Evolutionary conservation across 2,888 invertebrate genomes (phyloP).

Genomic region (Drosophila ustulata): DNA sequence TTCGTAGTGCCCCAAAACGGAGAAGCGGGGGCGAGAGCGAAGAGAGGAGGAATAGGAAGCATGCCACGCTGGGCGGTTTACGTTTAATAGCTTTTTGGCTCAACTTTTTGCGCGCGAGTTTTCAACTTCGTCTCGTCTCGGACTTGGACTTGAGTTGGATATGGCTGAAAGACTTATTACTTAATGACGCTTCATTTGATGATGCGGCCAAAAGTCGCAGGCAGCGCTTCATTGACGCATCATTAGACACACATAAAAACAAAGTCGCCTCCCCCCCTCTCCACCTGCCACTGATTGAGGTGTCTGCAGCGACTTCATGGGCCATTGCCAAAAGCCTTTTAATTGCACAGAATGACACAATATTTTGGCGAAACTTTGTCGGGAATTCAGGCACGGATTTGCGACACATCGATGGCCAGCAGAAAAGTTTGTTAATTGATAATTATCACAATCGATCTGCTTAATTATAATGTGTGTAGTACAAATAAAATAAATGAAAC

Average conservation of each 20-base stretch:
- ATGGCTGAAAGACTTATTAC: slow-evolving; percentile 71
- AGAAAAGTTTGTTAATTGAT: slow-evolving; percentile 3
- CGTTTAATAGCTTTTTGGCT: slow-evolving; percentile 71
- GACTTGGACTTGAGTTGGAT: slow-evolving; percentile 10
- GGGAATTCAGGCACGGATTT: not conserved
- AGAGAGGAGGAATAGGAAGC: not conserved
- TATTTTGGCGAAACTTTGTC: slow-evolving; percentile 15
- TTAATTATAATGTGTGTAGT: not conserved
- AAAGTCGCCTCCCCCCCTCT: slow-evolving; percentile 9
- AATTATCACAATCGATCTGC: not conserved
- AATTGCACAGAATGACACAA: slow-evolving; percentile 56
- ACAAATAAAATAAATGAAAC: too few relatives aligned
- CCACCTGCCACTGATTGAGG: slow-evolving; percentile 9
- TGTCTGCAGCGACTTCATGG: slow-evolving; percentile 32
- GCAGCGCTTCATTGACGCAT: slow-evolving; percentile 60
- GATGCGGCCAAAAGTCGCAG: slow-evolving; percentile 61
- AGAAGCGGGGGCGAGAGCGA: not conserved
- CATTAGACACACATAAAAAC: slow-evolving; percentile 67
- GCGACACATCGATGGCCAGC: too few relatives aligned
- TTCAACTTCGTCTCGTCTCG: slow-evolving; percentile 18
- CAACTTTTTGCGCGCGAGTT: slow-evolving; percentile 30
- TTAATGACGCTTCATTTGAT: slow-evolving; percentile 75
- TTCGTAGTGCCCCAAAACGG: not conserved
- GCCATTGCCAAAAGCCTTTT: slow-evolving; percentile 50
- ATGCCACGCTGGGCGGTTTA: slow-evolving; percentile 15